Evolutionary conservation across 2,113 vertebrate genomes (phyloP).

Genomic region (Cettia cetti): DNA sequence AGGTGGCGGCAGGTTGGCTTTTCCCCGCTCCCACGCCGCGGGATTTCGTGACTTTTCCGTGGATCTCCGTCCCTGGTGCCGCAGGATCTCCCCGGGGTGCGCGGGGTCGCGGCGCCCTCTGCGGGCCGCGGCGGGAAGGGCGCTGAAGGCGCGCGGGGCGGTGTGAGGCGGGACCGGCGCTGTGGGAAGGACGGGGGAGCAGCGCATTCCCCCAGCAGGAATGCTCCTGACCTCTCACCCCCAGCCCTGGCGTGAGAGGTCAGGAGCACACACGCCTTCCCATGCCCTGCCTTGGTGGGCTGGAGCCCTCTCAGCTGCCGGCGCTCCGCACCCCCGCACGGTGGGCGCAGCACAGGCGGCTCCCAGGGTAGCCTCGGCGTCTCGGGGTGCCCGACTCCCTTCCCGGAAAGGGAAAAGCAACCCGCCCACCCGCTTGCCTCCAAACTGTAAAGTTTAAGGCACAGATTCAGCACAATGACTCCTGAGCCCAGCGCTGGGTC

Average conservation of each 20-base stretch:
- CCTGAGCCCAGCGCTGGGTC: neutral
- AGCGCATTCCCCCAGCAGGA: fast-evolving
- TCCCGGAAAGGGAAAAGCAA: neutral
- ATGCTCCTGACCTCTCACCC: too few species aligned
- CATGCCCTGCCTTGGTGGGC: neutral
- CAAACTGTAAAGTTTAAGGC: neutral
- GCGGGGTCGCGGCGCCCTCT: neutral
- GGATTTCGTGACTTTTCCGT: too few species aligned
- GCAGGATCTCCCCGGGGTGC: fast-evolving
- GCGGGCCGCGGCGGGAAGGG: neutral
- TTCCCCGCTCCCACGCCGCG: fast-evolving
- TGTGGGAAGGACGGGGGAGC: neutral
- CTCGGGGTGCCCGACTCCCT: neutral
- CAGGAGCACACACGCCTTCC: fast-evolving
- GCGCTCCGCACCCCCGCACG: neutral
- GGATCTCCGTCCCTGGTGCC: fast-evolving
- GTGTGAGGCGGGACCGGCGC: fast-evolving
- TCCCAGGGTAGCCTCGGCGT: neutral
- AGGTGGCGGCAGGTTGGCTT: neutral
- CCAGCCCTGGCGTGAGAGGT: too few species aligned
- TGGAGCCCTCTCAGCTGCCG: neutral
- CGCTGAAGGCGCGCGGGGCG: neutral
- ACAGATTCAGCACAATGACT: too few species aligned
- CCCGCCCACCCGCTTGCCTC: neutral
- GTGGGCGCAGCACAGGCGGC: neutral